Conservation (phyloP, 2,888 invertebrate species). For the Ctenicera cuprea region DNA sequence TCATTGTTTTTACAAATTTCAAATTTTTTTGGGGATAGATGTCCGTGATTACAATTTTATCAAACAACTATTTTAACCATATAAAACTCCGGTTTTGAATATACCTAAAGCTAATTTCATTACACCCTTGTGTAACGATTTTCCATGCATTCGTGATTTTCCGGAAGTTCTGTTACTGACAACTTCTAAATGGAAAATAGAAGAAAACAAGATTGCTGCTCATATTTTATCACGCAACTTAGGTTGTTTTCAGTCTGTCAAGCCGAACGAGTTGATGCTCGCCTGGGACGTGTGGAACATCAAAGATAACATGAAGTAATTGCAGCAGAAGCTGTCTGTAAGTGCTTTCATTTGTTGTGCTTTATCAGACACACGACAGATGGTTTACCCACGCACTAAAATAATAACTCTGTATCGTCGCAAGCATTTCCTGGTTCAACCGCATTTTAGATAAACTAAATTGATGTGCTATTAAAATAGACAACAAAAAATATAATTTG, state of each 20-base stretch:
- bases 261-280: background rate
- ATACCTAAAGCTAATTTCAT: too few species aligned
- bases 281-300: background rate
- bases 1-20: too few species aligned
- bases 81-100: too few species aligned
- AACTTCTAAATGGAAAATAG: background rate
- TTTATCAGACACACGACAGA: constrained; percentile 27
- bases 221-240: constrained; percentile 1
- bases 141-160: too few species aligned
- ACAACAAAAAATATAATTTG: too few species aligned
- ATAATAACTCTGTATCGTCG: background rate
- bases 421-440: too few species aligned
- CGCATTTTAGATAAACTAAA: too few species aligned
- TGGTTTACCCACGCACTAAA: constrained; percentile 1
- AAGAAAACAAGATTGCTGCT: background rate
- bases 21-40: too few species aligned
- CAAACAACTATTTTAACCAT: too few species aligned
- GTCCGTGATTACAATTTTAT: too few species aligned
- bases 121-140: too few species aligned
- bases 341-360: constrained; percentile 35
- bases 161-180: background rate
- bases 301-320: constrained; percentile 18
- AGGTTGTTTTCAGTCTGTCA: background rate
- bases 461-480: too few species aligned
- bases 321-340: constrained; percentile 23